A percentile compares a stretch with the other conserved stretches of the same genome.
Evolutionary conservation across 35 echinoderm and acorn worm species (phyloP).

Genomic region (Heliocidaris erythrogramma): DNA sequence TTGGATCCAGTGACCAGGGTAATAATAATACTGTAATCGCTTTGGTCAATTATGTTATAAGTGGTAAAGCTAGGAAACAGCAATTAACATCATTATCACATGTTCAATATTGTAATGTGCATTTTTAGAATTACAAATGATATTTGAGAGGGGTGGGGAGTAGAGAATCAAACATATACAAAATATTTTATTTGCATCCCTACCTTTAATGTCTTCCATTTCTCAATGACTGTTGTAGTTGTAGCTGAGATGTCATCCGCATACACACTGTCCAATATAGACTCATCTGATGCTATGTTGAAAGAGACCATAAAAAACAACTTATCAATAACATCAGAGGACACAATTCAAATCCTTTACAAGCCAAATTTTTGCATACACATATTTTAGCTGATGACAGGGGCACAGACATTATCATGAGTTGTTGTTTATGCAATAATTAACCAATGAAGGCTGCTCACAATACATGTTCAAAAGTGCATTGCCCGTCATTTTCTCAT

Average conservation of each 20-base stretch:
- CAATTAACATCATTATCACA: no score
- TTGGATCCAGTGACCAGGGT: no score
- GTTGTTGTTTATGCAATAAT: not conserved
- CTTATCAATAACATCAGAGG: not conserved
- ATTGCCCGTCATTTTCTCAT: no score
- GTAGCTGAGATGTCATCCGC: conserved; percentile 92
- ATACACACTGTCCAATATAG: conserved; percentile 87
- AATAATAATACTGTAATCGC: no score
- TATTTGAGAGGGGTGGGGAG: no score
- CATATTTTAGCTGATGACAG: not conserved
- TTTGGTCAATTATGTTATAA: no score
- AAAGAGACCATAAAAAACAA: not conserved
- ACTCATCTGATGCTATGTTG: conserved; percentile 83
- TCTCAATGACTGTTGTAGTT: conserved; percentile 81
- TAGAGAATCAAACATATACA: no score
- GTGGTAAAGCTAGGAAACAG: no score
- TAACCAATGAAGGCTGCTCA: no score
- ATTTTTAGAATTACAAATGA: no score
- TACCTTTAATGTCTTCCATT: conserved; percentile 91
- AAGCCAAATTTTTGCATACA: not conserved
- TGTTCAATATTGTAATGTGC: no score
- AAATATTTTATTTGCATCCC: not conserved
- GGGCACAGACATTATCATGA: not conserved
- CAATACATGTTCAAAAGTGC: no score
- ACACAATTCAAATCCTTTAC: not conserved